phyloP scores from a whole-genome alignment of 2,797 vertebrate species.

The Enteromius argenteus region DNA sequence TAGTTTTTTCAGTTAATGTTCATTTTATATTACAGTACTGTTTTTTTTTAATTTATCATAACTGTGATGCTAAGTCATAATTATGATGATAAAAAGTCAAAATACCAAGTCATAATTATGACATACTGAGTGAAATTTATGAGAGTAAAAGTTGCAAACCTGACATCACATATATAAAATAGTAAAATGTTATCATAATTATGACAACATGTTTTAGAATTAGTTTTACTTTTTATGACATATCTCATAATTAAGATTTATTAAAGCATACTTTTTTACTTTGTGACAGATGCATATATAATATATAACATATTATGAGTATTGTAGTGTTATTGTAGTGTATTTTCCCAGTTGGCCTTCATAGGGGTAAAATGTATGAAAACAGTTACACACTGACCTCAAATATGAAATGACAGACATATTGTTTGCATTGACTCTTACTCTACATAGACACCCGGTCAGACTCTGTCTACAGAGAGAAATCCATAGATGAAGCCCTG shows the following conservation, averaged over 20 bases:
- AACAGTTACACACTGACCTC: neutral
- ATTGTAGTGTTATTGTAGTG: neutral
- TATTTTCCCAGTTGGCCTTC: neutral
- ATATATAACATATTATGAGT: neutral
- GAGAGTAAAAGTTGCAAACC: neutral
- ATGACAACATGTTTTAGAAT: neutral
- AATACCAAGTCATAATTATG: neutral
- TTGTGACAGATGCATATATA: neutral
- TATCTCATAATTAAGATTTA: neutral
- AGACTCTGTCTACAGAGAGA: slow-evolving; percentile 59
- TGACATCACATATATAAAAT: too few species aligned
- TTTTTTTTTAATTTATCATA: neutral
- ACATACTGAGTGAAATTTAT: neutral
- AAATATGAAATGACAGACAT: slow-evolving; percentile 22
- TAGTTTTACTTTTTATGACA: neutral
- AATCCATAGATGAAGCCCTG: slow-evolving; percentile 74
- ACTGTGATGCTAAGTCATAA: neutral
- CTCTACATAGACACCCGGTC: slow-evolving; percentile 18
- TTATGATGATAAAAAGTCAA: neutral
- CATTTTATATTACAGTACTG: neutral
- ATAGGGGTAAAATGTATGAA: slow-evolving; percentile 5
- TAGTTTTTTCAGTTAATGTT: neutral
- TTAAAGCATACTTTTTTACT: neutral
- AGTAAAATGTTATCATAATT: neutral
- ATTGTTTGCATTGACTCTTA: slow-evolving; percentile 42